Base-by-base conservation (phyloP, 2,888 invertebrate species). In the Lasioglossum pauxillum region DNA sequence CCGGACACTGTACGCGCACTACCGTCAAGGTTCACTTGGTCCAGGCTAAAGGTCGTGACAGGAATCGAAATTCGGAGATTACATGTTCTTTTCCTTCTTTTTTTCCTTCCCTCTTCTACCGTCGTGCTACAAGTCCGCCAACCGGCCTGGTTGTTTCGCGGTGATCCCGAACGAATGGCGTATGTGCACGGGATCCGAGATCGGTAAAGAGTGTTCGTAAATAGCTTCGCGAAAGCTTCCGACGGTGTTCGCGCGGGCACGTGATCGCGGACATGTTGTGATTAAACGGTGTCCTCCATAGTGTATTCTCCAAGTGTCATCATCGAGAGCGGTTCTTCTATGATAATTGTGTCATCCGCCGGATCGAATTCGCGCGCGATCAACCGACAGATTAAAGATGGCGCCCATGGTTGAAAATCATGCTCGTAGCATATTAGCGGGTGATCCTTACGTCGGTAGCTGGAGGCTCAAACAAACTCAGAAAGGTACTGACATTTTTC, bases 391-490 rank as follows among this genome's bases (percentile, higher is more conserved):
- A 57, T 35, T 73, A 79, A 88, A 88, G 80, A 93, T 93, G 91
- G 92, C 92, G 82, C 92, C 92, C 27, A 92, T 90, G 90, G 90
- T 90, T 73, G 92, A 91, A 64, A 90, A 82, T 53, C 90, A 92
- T 74, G 81, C 84, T 67, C 76, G 84, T 8, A 80, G 86, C 53
- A 35, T 88, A 35, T 49, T 91, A 71, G 80, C 86, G n/a, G 91
- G 88, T 81, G 93, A 93, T 84, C 90, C 92, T 27, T 93, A 92
- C 77, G 78, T 88, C 77, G 89, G 83, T 60, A 92, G 85, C 77
- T 93, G 93, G 93, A 92, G 90, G 67, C 89, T 92, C n/a, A 92
- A 92, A 87, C 91, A 91, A 77, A 80, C 85, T 4, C 84, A 85
- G 60, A 93, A 91, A 89, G 90, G 89, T 90, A 88, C 31, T 49